phyloP scores from a whole-genome alignment of 2,888 invertebrate genomes.

The Sinohyriopsis cumingii region DNA sequence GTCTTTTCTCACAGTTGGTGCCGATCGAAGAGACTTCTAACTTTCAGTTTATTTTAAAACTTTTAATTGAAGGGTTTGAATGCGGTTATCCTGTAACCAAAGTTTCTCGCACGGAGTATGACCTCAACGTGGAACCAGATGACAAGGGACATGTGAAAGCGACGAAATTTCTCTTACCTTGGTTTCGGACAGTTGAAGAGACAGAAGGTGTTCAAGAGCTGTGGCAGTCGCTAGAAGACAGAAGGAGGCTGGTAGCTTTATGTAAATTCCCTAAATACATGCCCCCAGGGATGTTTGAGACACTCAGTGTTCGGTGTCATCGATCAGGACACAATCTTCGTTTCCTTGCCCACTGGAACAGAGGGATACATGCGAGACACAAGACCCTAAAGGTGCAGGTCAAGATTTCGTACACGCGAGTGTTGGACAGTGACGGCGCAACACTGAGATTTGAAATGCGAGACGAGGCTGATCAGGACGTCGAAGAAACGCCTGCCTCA shows the following conservation, averaged over 20 bases:
- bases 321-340: conserved; percentile 45
- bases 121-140: conserved; percentile 37
- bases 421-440: conserved; percentile 30
- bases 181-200: conserved; percentile 53
- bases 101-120: conserved; percentile 9
- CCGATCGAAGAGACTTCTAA: conserved; percentile 51
- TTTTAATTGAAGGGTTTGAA: conserved; percentile 57
- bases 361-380: conserved; percentile 60
- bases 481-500: conserved; percentile 40
- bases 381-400: conserved; percentile 27
- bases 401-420: conserved; percentile 21
- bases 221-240: conserved; percentile 41
- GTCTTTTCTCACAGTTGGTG: conserved; percentile 51
- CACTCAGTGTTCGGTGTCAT: conserved; percentile 55
- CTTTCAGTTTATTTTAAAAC: conserved; percentile 41
- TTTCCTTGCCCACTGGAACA: conserved; percentile 61
- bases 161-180: conserved; percentile 58
- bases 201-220: conserved; percentile 45
- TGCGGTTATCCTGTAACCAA: conserved; percentile 60
- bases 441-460: conserved; percentile 49
- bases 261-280: conserved; percentile 63
- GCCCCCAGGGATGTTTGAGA: conserved; percentile 67
- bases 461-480: conserved; percentile 45
- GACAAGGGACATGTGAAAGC: conserved; percentile 38
- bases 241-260: conserved; percentile 46